These are phyloP conservation scores for Papilio gigon DNA, from an alignment of 2,888 invertebrate genomes.

Conservation along the genomic window DNA sequence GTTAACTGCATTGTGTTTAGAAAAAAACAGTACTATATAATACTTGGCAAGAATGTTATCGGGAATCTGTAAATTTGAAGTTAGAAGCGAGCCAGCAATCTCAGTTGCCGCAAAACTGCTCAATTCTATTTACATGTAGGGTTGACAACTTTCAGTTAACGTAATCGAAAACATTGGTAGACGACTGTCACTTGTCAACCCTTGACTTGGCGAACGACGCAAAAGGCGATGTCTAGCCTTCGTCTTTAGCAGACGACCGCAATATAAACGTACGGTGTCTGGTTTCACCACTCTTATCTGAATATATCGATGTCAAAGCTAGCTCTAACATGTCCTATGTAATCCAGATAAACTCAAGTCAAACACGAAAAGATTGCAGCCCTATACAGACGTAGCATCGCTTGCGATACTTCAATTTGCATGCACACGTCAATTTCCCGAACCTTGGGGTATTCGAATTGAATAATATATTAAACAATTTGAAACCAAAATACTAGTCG, in stretches of 20 bases:
- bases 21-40: neutral
- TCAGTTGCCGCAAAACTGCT: slow-evolving; percentile 51
- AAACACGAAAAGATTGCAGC: neutral
- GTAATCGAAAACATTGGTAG: neutral
- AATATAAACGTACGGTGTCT: too few relatives aligned
- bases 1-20: neutral
- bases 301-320: too few relatives aligned
- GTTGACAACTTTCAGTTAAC: neutral
- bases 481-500: neutral
- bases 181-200: neutral
- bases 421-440: neutral
- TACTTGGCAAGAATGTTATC: neutral
- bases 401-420: slow-evolving; percentile 10
- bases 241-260: too few relatives aligned
- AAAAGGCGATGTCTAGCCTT: neutral
- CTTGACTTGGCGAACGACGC: neutral
- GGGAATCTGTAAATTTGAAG: slow-evolving; percentile 55
- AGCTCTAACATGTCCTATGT: too few relatives aligned
- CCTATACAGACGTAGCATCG: neutral
- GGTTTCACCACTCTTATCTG: too few relatives aligned
- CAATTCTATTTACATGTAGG: slow-evolving; percentile 37
- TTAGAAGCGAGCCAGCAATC: slow-evolving; percentile 48
- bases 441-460: neutral
- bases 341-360: too few relatives aligned
- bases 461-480: neutral